Percentiles rank a stretch among this genome's conserved stretches.
Conservation (phyloP, 2,113 vertebrate species). For the Etheostoma cragini region DNA sequence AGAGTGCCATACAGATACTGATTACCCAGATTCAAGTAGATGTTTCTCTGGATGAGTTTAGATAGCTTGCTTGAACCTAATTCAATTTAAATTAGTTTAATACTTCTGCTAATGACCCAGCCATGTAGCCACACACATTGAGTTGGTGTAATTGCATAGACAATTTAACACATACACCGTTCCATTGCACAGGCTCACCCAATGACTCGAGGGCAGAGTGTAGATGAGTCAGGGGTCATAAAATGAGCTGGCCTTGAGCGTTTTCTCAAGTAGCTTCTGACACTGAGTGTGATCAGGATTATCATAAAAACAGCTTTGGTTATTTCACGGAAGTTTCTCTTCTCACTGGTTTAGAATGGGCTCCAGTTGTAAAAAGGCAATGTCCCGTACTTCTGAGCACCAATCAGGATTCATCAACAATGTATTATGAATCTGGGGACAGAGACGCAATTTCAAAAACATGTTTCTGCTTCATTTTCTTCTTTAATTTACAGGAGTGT, state of each 20-base stretch:
- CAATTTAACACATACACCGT: constrained; percentile 7
- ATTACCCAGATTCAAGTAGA: constrained; percentile 67
- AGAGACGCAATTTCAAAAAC: too few species aligned
- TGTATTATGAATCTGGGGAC: not conserved
- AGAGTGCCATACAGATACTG: constrained; percentile 35
- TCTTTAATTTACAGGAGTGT: not conserved
- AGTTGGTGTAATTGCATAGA: constrained; percentile 33
- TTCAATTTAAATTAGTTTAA: constrained; percentile 55
- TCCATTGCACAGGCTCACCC: not conserved
- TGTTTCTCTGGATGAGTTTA: constrained; percentile 55
- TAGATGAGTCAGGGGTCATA: not conserved
- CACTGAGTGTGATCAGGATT: not conserved
- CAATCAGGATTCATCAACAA: not conserved
- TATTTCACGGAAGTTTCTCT: not conserved
- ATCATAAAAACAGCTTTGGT: not conserved
- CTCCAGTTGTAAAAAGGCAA: not conserved
- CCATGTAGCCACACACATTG: constrained; percentile 19
- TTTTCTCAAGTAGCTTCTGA: not conserved
- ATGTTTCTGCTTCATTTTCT: too few species aligned
- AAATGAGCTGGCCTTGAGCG: not conserved
- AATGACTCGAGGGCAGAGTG: not conserved
- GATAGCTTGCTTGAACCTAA: constrained; percentile 45
- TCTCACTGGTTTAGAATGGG: not conserved
- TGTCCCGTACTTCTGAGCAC: not conserved
- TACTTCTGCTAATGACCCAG: constrained; percentile 51